Evolutionary conservation across 2,797 vertebrate genomes (phyloP).

Genomic region (Botia almorhae): DNA sequence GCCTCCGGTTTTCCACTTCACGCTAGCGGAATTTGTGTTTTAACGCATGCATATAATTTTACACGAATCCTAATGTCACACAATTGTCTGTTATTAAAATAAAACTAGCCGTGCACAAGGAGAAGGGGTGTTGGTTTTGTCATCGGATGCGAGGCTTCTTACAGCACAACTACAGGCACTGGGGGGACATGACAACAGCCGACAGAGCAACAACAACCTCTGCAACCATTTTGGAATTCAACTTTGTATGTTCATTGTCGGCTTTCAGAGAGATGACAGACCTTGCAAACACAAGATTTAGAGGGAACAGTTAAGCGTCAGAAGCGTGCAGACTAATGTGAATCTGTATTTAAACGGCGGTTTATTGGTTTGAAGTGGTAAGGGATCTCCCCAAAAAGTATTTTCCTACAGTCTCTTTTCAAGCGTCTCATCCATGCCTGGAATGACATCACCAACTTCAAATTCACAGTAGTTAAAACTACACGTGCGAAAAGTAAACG

Average conservation of each 20-base stretch:
- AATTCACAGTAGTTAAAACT: slow-evolving; percentile 1
- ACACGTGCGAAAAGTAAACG: background rate
- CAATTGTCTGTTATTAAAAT: slow-evolving; percentile 72
- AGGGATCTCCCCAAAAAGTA: slow-evolving; percentile 57
- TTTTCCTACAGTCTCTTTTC: slow-evolving; percentile 51
- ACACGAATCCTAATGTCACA: slow-evolving; percentile 19
- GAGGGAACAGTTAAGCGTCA: background rate
- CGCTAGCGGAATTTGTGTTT: slow-evolving; percentile 36
- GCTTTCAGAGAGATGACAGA: slow-evolving; percentile 26
- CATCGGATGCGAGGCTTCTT: slow-evolving; percentile 90
- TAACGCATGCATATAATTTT: slow-evolving; percentile 37
- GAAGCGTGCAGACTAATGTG: background rate
- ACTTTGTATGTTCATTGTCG: slow-evolving; percentile 72
- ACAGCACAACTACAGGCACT: slow-evolving; percentile 99
- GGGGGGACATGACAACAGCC: slow-evolving; percentile 98
- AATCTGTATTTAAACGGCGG: background rate
- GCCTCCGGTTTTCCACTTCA: slow-evolving; percentile 8
- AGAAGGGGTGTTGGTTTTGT: slow-evolving; percentile 84
- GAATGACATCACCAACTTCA: slow-evolving; percentile 53
- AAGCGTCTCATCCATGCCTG: slow-evolving; percentile 50
- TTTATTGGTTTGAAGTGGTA: slow-evolving; percentile 53
- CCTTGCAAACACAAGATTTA: background rate
- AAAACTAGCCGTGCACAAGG: slow-evolving; percentile 80
- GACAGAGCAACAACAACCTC: slow-evolving; percentile 96
- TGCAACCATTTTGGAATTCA: slow-evolving; percentile 98